phyloP scores from a whole-genome alignment of 1,140 invertebrate species.

The Phocides pigmalion region DNA sequence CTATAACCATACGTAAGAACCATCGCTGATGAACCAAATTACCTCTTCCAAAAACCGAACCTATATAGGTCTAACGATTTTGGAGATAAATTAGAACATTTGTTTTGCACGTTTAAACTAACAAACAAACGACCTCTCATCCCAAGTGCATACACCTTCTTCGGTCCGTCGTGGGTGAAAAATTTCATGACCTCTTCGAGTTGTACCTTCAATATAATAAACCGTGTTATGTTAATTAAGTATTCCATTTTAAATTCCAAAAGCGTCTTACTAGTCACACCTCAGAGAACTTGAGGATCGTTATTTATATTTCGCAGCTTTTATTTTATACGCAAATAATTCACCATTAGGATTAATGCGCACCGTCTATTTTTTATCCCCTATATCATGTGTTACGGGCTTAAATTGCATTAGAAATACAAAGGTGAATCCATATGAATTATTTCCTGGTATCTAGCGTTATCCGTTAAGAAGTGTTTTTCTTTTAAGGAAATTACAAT shows the following conservation, averaged over 20 bases:
- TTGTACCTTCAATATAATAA: conserved; percentile 8
- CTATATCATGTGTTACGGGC: conserved; percentile 20
- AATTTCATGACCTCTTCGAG: conserved; percentile 3
- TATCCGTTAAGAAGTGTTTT: too few relatives aligned
- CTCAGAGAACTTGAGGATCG: conserved; percentile 18
- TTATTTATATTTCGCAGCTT: conserved; percentile 17
- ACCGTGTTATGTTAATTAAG: conserved; percentile 23
- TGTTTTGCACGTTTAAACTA: too few relatives aligned
- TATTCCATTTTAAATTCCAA: conserved; percentile 8
- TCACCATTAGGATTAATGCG: conserved; percentile 24
- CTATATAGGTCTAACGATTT: too few relatives aligned
- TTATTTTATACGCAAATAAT: conserved; percentile 23
- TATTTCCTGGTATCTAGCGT: background rate
- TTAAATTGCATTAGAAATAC: conserved; percentile 29
- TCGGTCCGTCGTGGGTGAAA: too few relatives aligned
- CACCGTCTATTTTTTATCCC: conserved; percentile 13
- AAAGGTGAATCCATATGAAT: conserved; percentile 6
- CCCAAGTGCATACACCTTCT: too few relatives aligned
- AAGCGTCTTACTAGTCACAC: conserved; percentile 18
- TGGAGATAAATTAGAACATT: too few relatives aligned
- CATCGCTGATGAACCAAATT: too few relatives aligned
- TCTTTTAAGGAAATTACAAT: too few relatives aligned
- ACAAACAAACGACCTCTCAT: too few relatives aligned
- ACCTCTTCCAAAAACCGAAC: too few relatives aligned
- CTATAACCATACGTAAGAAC: too few relatives aligned